phyloP scores from a whole-genome alignment of 2,113 vertebrate genomes.

The Cygnus buccinator region DNA sequence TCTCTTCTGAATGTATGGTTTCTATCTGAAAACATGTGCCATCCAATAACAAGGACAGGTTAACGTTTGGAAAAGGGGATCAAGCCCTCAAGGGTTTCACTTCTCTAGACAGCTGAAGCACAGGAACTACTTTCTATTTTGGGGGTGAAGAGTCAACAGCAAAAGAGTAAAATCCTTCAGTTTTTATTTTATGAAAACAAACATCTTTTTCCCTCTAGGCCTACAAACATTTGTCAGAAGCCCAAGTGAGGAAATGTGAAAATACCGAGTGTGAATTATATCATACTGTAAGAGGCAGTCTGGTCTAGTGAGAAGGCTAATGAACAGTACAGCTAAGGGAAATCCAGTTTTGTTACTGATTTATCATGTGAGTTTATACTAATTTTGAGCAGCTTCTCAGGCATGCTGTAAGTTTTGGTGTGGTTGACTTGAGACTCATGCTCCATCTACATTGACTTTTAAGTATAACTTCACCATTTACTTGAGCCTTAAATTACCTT shows the following conservation, averaged over 20 bases:
- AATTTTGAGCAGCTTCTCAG: not conserved
- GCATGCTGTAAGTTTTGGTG: not conserved
- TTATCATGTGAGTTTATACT: not conserved
- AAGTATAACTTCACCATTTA: not conserved
- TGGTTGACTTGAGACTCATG: not conserved
- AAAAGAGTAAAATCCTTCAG: not conserved
- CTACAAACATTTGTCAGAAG: constrained; percentile 52
- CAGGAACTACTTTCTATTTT: constrained; percentile 23
- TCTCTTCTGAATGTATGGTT: not conserved
- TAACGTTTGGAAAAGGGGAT: not conserved
- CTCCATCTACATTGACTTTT: not conserved
- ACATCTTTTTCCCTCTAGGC: constrained; percentile 53
- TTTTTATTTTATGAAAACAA: constrained; percentile 40
- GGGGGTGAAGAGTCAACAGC: not conserved
- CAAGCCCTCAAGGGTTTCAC: not conserved
- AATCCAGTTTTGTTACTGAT: not conserved
- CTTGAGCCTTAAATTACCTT: not conserved
- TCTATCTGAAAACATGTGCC: not conserved
- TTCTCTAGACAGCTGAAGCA: not conserved
- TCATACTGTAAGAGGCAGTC: constrained; percentile 46
- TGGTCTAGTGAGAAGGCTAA: constrained; percentile 55
- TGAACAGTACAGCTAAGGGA: not conserved
- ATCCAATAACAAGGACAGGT: not conserved
- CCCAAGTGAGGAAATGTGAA: constrained; percentile 37
- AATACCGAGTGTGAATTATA: constrained; percentile 36